Base-by-base conservation (phyloP, 2,113 vertebrate species). In the Austrofundulus limnaeus region DNA sequence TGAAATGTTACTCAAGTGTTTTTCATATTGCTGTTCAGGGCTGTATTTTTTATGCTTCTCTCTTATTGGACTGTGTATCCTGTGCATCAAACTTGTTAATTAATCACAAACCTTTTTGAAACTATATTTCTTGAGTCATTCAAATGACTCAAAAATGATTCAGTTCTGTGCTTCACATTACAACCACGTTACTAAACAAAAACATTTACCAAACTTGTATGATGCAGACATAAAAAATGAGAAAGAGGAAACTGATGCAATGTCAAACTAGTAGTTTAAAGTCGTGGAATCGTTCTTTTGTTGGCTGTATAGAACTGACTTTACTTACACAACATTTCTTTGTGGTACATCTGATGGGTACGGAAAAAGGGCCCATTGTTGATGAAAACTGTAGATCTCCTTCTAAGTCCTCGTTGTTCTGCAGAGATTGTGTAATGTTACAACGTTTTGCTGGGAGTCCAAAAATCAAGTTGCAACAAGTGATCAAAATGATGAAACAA, bases 311-410 rank as follows among this genome's bases (percentile, higher is more conserved):
- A 45, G 17, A n/a, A 38, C 1, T 31, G n/a, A n/a, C n/a, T n/a
- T 25, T 14, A 89, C 95, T 94, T 71, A 99, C 96, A 5, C 88
- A 75, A 79, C 95, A 97, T 61, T 90, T 95, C 90, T 97, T 98
- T 11, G 77, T 90, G 53, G 92, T 92, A 46, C 97, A 98, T 72
- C 89, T 94, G 68, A 98, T 21, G 0, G 93, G 93, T 19, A 98
- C 85, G 24, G 91, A 92, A 78, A 98, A 99, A 12, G 77, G 10
- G 13, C 94, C 95, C 0, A 85, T 88, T 55, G 92, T 90, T 37
- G 96, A 92, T 75, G 86, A 66, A 75, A 99, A 97, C 5, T 84
- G 85, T 57, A 98, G 42, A 39, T 90, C 90, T 77, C 97, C 97
- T 83, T 94, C 91, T 80, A 98, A 84, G 70, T 94, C 90, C 87